Evolutionary conservation across 2,888 invertebrate genomes (phyloP), one percentile per base, ranked within the genome.

Genomic region (Aleiodes leptofemur): DNA sequence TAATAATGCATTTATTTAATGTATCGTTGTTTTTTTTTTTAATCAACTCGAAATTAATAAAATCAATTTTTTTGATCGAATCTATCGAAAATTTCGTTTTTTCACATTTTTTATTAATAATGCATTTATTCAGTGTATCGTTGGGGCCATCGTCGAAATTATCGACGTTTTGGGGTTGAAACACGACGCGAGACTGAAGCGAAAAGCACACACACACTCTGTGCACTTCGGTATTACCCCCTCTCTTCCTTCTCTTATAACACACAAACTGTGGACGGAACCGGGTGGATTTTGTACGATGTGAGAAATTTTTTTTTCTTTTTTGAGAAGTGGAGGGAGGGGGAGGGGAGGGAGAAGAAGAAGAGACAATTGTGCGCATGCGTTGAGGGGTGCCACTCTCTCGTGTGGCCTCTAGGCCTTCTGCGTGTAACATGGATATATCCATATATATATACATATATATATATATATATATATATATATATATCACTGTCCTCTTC

Each of bases 111-210:
- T 56, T 23, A 56, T 16, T 56, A 11, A 56, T 34, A 8, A 38
- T 23, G 23, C 23, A 38, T 61, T 61, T 61, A 38, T 64, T 64
- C 23, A 16, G 13, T 48, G 64, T 16, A 8, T 48, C 48, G 16
- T 43, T 3, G 43, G 9, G 43, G 13, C 4, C 59, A 59, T 59
- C 38, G 34, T 59, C 34, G 34, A n/a, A 34, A 16, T 14, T 14
- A 48, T 13, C 23, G 31, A 59, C 50, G 16, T 48, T 8, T 50
- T 14, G 74, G 74, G 74, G 64, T 64, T 74, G 69, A 61, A 69
- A 69, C 74, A 57, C 74, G 59, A 57, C 69, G 69, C 74, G 61
- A 74, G 69, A 74, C 69, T 59, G 70, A 59, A 23, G 50, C 57
- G 29, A 71, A 57, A 59, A 59, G 48, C 59, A 50, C 59, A 23